A percentile compares a stretch with the other conserved stretches of the same genome.
These are phyloP conservation scores for Proteles cristata DNA, from an alignment of 2,113 vertebrate genomes.

Conservation along the genomic window DNA sequence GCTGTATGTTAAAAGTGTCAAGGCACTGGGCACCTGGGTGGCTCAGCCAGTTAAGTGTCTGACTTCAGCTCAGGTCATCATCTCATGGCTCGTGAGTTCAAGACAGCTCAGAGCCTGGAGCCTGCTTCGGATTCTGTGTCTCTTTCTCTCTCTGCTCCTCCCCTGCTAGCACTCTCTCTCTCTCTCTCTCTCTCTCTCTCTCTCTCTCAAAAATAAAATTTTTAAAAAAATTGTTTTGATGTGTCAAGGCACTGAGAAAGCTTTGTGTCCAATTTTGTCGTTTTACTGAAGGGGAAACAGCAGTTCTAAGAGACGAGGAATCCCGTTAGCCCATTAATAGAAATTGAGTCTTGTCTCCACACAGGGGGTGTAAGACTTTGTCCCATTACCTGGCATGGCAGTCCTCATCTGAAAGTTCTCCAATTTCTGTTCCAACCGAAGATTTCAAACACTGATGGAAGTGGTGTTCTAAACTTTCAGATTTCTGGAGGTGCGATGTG, in stretches of 20 bases:
- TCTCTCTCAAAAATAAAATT: too few relatives aligned
- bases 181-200: too few relatives aligned
- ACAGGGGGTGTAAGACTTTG: neutral
- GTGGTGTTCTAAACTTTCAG: neutral
- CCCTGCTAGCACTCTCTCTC: too few relatives aligned
- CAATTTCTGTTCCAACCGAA: neutral
- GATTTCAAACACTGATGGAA: neutral
- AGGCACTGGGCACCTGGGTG: neutral
- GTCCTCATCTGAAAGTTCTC: neutral
- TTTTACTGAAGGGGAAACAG: neutral
- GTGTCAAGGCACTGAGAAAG: neutral
- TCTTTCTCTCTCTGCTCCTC: too few relatives aligned
- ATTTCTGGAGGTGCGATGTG: neutral
- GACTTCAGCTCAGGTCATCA: too few relatives aligned
- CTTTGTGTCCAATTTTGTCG: neutral
- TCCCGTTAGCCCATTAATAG: neutral
- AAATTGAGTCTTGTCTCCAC: neutral
- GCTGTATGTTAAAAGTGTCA: neutral
- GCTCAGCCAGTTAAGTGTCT: too few relatives aligned
- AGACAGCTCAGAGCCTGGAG: too few relatives aligned
- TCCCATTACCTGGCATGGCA: neutral
- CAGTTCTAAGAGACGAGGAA: neutral
- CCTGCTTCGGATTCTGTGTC: too few relatives aligned
- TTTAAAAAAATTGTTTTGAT: too few relatives aligned
- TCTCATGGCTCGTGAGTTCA: too few relatives aligned